A percentile compares a stretch with the other conserved stretches of the same genome.
phyloP scores from a whole-genome alignment of 2,888 invertebrate species.

The Euplexia lucipara region DNA sequence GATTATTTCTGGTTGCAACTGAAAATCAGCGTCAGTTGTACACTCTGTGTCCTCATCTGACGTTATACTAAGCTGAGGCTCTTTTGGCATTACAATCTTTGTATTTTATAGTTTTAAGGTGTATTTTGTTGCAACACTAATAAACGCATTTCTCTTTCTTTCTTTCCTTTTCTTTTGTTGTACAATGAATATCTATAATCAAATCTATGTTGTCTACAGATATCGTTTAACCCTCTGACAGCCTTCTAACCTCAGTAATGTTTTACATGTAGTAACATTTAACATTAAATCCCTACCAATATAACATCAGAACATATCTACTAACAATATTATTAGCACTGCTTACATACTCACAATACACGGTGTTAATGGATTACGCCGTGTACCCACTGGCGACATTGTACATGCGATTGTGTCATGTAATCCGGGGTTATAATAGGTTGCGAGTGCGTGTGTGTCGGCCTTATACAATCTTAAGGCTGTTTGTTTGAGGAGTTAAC shows the following conservation, averaged over 20 bases:
- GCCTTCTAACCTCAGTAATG: not conserved
- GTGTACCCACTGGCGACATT: constrained; percentile 16
- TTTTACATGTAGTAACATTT: constrained; percentile 1
- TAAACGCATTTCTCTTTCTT: too few species aligned
- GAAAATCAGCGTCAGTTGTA: too few species aligned
- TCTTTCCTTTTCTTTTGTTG: too few species aligned
- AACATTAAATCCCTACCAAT: constrained; percentile 31
- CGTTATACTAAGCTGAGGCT: too few species aligned
- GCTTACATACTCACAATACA: constrained; percentile 21
- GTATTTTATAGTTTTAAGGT: too few species aligned
- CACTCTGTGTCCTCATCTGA: too few species aligned
- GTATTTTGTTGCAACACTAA: too few species aligned
- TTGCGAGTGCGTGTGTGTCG: constrained; percentile 1
- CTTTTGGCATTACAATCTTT: too few species aligned
- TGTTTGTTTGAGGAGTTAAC: constrained; percentile 8
- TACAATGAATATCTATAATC: not conserved
- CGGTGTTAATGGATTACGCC: constrained; percentile 40
- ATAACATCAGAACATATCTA: constrained; percentile 17
- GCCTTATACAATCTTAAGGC: constrained; percentile 23
- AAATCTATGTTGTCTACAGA: too few species aligned
- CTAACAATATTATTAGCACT: constrained; percentile 33
- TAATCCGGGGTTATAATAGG: constrained; percentile 24
- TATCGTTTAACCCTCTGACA: not conserved
- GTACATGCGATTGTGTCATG: constrained; percentile 23
- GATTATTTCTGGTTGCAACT: too few species aligned